Conservation (phyloP, 2,113 vertebrate genomes). For the Passer domesticus region DNA sequence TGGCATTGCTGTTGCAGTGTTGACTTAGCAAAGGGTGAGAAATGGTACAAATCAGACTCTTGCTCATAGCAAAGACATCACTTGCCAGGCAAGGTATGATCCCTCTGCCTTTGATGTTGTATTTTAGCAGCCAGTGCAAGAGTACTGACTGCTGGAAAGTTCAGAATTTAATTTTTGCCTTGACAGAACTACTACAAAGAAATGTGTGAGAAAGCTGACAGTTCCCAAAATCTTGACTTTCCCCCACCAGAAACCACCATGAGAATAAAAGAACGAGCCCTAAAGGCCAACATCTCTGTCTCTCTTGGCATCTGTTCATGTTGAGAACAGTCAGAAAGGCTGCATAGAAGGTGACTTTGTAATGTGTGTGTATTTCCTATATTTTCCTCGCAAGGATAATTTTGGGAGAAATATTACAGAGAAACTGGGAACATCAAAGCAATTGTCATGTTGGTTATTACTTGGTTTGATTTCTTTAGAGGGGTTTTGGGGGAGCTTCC, state of each 20-base stretch:
- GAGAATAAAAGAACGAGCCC: background rate
- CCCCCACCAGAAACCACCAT: background rate
- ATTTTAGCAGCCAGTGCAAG: background rate
- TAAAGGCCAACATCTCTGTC: background rate
- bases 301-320: background rate
- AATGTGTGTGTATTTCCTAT: background rate
- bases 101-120: background rate
- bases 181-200: background rate
- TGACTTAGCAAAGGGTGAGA: background rate
- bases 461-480: background rate
- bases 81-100: background rate
- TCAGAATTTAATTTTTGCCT: background rate
- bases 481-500: background rate
- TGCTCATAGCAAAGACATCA: background rate
- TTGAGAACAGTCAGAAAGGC: background rate
- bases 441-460: background rate
- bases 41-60: background rate
- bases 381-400: background rate
- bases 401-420: background rate
- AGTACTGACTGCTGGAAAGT: background rate
- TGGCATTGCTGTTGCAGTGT: background rate
- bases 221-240: background rate
- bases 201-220: background rate
- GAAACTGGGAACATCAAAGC: background rate
- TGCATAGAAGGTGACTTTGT: background rate